Base-by-base conservation (phyloP, 2,888 invertebrate species). In the Trimorus sp. region DNA sequence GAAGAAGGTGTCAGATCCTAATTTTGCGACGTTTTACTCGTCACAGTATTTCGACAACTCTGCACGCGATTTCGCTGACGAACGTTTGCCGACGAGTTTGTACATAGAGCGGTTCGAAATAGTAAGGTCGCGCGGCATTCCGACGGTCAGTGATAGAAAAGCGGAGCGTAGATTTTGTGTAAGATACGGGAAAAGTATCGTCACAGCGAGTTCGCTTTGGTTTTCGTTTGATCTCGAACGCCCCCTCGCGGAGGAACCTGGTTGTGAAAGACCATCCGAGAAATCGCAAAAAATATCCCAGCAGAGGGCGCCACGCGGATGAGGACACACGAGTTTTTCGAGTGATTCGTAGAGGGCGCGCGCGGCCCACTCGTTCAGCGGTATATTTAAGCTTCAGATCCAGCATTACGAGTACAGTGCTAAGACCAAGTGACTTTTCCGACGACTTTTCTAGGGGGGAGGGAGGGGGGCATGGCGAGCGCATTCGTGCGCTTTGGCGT, bases 211-310 rank as follows among this genome's bases (percentile, higher is more conserved):
- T 76, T 63, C 51, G 54, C 49, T 9, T 56, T 69, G 15, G 36
- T 42, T 62, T 63, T 63, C 42, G 26, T 26, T 26, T 65, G 74
- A 66, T 74, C 74, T 74, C 74, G 65, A 74, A 49, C 40, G 73
- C 63, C 63, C 73, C 73, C 63, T 56, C 63, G 63, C 49, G 65
- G 65, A 74, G 74, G 51, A 74, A 56, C 26, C 65, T 65, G 74
- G 74, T 74, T 74, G 73, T 74, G 73, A 74, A 65, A 49, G 56
- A 58, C 38, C 73, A 58, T 48, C 56, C 8, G 40, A 49, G 54
- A 12, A 36, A 37, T n/a, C n/a, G n/a, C n/a, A n/a, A n/a, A n/a
- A n/a, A n/a, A n/a, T n/a, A n/a, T n/a, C n/a, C n/a, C n/a, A n/a
- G n/a, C 38, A 26, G 26, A 26, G 26, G 26, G 26, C 26, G 26